Base-by-base conservation (phyloP, 2,888 invertebrate genomes). In the Volucella inflata region DNA sequence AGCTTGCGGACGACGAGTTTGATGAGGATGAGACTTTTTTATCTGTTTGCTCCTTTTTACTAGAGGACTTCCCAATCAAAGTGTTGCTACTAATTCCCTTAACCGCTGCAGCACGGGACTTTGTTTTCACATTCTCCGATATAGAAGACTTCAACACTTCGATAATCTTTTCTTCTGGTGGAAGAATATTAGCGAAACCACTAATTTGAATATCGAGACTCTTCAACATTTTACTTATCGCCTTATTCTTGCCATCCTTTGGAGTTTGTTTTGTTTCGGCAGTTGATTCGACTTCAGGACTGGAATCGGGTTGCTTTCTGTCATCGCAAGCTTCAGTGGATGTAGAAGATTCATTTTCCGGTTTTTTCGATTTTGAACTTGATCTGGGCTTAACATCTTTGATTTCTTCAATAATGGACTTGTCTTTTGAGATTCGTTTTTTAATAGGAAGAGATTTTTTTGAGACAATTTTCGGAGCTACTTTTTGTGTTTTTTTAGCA, bases 91-190 rank as follows among this genome's bases (percentile, higher is more conserved):
- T 89, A 59, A 90, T 91, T 4, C 91, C 90, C 83, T 91, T 92
- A 17, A 91, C 91, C 0, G 92, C 91, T 1, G 92, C 91, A 2
- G 92, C 91, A 16, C 92, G 88, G 0, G 92, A 92, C 81, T 92
- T 92, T 1, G 92, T 92, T 88, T 92, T 92, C 1, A 92, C 92
- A 88, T 92, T 92, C 87, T 92, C 92, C 71, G 92, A 92, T 87
- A 92, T 92, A n/a, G 92, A 92, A 0, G 92, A 91, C 78, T 92
- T 92, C 11, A 91, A 89, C 10, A 90, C 90, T 42, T 91, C 91
- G 59, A 89, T 89, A 9, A 91, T 87, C 36, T 90, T 90, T 79
- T 90, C 91, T 75, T 91, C 91, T 76, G 90, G 90, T 50, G 90
- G 90, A 87, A 91, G 79, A 59, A 92, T 88, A 78, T 91, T 91